Evolutionary conservation across 1,140 invertebrate species (phyloP).

Genomic region (Lucilia cuprina): DNA sequence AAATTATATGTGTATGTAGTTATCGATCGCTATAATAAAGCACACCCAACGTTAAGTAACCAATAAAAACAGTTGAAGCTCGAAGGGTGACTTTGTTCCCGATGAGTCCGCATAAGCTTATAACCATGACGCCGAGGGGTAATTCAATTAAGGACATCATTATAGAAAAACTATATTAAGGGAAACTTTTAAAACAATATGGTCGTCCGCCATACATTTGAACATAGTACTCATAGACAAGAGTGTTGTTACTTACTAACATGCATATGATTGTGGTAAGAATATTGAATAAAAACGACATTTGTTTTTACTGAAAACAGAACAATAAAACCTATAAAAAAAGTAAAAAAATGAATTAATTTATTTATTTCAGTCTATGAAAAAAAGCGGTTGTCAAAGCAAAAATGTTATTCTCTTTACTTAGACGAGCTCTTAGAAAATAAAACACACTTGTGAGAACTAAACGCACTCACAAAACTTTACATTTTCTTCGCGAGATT

Average conservation of each 20-base stretch:
- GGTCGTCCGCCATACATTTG: background rate
- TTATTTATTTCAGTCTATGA: too few relatives aligned
- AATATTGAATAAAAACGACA: too few relatives aligned
- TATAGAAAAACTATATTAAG: background rate
- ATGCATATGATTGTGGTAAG: background rate
- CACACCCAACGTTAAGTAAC: conserved; percentile 32
- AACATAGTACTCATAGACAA: background rate
- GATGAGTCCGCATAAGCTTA: conserved; percentile 45
- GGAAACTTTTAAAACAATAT: conserved; percentile 14
- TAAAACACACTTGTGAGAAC: too few relatives aligned
- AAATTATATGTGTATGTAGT: background rate
- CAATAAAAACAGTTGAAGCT: conserved; percentile 45
- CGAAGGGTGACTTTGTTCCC: conserved; percentile 44
- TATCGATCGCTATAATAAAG: conserved; percentile 2
- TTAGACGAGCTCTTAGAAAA: too few relatives aligned
- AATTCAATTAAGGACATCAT: conserved; percentile 42
- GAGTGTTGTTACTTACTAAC: background rate
- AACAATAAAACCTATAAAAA: too few relatives aligned
- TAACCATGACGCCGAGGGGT: conserved; percentile 39
- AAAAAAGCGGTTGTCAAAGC: too few relatives aligned
- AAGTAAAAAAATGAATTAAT: too few relatives aligned
- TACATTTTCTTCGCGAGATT: too few relatives aligned
- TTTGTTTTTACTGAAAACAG: too few relatives aligned
- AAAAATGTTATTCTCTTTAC: too few relatives aligned
- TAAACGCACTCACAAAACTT: too few relatives aligned